These are phyloP conservation scores for Trachelus iudaicus DNA, from an alignment of 2,888 invertebrate genomes.

Conservation along the genomic window DNA sequence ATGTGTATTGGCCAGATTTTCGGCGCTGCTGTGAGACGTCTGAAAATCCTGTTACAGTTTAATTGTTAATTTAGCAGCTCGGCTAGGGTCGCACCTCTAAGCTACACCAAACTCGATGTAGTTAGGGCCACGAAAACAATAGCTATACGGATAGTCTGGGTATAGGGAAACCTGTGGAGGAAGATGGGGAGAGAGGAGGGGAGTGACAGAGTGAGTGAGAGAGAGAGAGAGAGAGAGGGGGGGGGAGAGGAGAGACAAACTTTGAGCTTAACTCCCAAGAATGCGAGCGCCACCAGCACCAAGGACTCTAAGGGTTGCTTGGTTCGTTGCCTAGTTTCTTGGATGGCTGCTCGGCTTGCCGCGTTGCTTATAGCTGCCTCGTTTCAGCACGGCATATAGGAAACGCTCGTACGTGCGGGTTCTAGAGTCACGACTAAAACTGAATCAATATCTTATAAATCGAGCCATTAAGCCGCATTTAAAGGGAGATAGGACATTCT, in stretches of 20 bases:
- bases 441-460: conserved; percentile 45
- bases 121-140: conserved; percentile 33
- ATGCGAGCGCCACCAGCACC: conserved; percentile 1
- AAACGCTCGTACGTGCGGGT: neutral
- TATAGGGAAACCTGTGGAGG: neutral
- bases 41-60: conserved; percentile 54
- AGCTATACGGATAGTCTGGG: neutral
- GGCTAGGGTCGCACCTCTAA: conserved; percentile 21
- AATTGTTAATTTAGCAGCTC: conserved; percentile 53
- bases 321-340: neutral
- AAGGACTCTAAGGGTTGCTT: neutral
- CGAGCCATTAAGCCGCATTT: conserved; percentile 40
- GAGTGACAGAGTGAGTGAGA: too few species aligned
- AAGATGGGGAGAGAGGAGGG: neutral
- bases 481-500: conserved; percentile 36
- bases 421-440: neutral
- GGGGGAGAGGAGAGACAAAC: neutral
- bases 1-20: conserved; percentile 32
- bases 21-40: conserved; percentile 29
- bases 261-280: conserved; percentile 19
- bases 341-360: neutral
- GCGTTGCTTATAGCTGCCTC: neutral
- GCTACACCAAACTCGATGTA: conserved; percentile 22
- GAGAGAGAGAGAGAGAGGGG: neutral
- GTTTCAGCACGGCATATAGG: neutral